Evolutionary conservation across 2,797 vertebrate genomes (phyloP).

Genomic region (Microctenopoma stevenorrisi): DNA sequence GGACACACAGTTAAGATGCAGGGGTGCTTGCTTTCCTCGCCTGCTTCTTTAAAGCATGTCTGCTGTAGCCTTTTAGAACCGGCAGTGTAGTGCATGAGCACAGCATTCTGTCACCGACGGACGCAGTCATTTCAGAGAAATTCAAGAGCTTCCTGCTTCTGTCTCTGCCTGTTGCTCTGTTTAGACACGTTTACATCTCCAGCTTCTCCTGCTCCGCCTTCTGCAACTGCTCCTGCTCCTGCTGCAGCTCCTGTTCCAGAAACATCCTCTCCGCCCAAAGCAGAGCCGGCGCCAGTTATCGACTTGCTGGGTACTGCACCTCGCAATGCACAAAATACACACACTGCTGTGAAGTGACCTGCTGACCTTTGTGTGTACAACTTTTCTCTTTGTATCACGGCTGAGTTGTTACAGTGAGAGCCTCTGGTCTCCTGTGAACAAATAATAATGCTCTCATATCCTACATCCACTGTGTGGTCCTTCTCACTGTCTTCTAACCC

Average conservation of each 20-base stretch:
- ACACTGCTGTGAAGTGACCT: neutral
- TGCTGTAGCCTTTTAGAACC: conserved; percentile 30
- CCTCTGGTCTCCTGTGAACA: no score
- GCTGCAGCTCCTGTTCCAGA: conserved; percentile 81
- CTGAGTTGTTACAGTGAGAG: conserved; percentile 12
- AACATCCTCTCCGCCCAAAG: conserved; percentile 89
- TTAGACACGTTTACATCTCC: conserved; percentile 89
- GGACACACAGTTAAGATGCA: conserved; percentile 61
- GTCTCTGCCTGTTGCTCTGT: conserved; percentile 46
- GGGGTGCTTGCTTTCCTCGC: conserved; percentile 40
- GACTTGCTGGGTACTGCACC: conserved; percentile 92
- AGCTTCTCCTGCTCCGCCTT: conserved; percentile 52
- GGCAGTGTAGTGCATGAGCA: conserved; percentile 13
- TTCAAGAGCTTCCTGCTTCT: conserved; percentile 23
- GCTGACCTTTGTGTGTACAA: neutral
- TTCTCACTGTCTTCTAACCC: conserved; percentile 27
- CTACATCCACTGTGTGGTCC: neutral
- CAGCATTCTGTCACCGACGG: conserved; percentile 14
- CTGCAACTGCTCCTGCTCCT: conserved; percentile 71
- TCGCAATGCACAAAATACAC: conserved; percentile 1
- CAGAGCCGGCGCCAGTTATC: conserved; percentile 91
- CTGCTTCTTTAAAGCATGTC: conserved; percentile 48
- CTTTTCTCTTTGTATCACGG: neutral
- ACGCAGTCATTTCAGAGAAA: conserved; percentile 7
- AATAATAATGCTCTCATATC: neutral